Base-by-base conservation (phyloP, 2,888 invertebrate species). In the Trichogramma dendrolimi region DNA sequence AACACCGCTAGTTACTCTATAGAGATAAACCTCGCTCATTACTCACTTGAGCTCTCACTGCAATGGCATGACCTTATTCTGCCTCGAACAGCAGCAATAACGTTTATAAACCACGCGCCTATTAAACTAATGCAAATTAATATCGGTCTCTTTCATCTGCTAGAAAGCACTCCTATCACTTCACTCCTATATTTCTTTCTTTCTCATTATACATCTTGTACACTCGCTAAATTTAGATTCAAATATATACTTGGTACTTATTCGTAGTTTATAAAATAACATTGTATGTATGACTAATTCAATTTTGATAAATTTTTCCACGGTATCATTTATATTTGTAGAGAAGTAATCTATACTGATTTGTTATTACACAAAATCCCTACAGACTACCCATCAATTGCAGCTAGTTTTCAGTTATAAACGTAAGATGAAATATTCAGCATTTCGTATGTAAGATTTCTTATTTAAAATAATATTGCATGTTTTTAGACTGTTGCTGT, bases 1-100 rank as follows among this genome's bases (percentile, higher is more conserved):
- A 76, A 75, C 77, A 76, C 74, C 73, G 75, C 76, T 76, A 76
- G 76, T 77, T 77, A 76, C 75, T 77, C 74, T 74, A 71, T 74
- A 70, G 73, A 75, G 77, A 77, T 77, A 77, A 77, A 77, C 76
- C 75, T 72, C 75, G 72, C 72, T 76, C 76, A 75, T 77, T 76
- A 76, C 75, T 76, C 77, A 76, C 76, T 76, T 74, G 75, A 73
- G 57, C 27, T 27, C 2, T 27, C 27, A 27, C 2, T 27, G 27
- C 52, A 14, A n/a, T 73, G 73, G 72, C 75, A 72, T 76, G 76
- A 76, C 76, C 76, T 77, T 75, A 76, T 76, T 75, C 72, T 72
- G 71, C 71, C 70, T 65, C 68, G 66, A 68, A 55, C 57, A 11
- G 56, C 54, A 27, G 48, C 51, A 8, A 6, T 6, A 11, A 49